These are phyloP conservation scores for Coturnix japonica DNA, from an alignment of 2,113 vertebrate genomes.

Conservation along the genomic window DNA sequence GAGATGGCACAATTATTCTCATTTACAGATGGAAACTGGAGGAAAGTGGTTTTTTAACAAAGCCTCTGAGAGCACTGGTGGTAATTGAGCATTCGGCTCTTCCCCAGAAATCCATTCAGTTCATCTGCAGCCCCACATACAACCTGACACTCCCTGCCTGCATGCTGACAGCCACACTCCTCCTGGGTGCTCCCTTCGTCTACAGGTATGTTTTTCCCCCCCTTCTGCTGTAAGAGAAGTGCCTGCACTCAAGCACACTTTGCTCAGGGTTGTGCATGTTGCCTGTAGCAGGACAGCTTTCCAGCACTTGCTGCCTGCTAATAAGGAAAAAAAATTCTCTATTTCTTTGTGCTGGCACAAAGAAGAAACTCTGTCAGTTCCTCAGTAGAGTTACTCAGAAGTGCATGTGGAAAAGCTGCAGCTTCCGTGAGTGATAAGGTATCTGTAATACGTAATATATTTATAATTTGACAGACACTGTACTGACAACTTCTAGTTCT, in stretches of 20 bases:
- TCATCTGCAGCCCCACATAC: rapidly evolving
- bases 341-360: rapidly evolving
- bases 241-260: background rate
- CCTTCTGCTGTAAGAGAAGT: background rate
- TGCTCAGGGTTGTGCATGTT: background rate
- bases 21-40: background rate
- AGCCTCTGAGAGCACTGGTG: background rate
- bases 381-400: background rate
- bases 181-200: rapidly evolving
- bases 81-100: background rate
- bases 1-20: background rate
- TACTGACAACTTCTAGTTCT: background rate
- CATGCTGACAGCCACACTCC: rapidly evolving
- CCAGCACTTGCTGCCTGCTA: background rate
- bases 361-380: background rate
- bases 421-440: background rate
- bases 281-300: background rate
- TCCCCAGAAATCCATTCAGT: background rate
- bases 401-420: background rate
- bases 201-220: background rate
- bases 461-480: background rate
- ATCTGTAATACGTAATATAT: background rate
- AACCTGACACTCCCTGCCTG: rapidly evolving
- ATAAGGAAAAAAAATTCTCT: background rate
- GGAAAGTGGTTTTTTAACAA: background rate